Base-by-base conservation (phyloP, 2,888 invertebrate genomes). In the Crepidodera aurea region DNA sequence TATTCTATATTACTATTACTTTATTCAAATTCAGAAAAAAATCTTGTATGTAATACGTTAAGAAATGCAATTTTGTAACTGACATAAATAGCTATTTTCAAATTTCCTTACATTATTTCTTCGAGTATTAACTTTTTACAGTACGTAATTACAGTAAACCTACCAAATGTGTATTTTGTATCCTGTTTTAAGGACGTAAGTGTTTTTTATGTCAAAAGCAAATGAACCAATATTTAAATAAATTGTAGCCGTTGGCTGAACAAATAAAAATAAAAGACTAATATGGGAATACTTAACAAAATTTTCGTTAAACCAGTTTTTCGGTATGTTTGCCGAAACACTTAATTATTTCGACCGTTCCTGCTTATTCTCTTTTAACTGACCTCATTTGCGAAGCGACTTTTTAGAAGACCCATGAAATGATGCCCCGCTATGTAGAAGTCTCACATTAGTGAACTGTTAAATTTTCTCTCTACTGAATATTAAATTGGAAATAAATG, bases 381-480 rank as follows among this genome's bases (percentile, higher is more conserved):
- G 50, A 50, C 50, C 50, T 15, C 13, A 32, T 50, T 50, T 32
- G 12, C 50, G 16, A 50, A 29, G 32, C 29, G 8, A 50, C 16
- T 50, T 50, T 50, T 50, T 50, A 13, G 50, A 32, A 50, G 50
- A 16, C 32, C 50, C 50, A 29, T 32, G 13, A 50, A 50, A 50
- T 50, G 50, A 15, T 16, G 50, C 15, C n/a, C 32, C 5, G n/a
- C 16, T 50, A 32, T 12, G 50, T 12, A 16, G 32, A 27, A 13
- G 32, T 32, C 27, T 50, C 50, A 50, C 32, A 50, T 50, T 50
- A 50, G 27, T 50, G 50, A 50, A 50, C 50, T 32, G 32, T 50
- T 50, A 50, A 50, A 50, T 50, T 50, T 48, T 25, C 48, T 48
- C 15, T 44, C 22, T 48, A 50, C 32, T 32, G 16, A 13, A 50